These are phyloP conservation scores for Eunapius fragilis DNA, from an alignment of 37 sponge, comb jelly and placozoan genomes.

Conservation along the genomic window DNA sequence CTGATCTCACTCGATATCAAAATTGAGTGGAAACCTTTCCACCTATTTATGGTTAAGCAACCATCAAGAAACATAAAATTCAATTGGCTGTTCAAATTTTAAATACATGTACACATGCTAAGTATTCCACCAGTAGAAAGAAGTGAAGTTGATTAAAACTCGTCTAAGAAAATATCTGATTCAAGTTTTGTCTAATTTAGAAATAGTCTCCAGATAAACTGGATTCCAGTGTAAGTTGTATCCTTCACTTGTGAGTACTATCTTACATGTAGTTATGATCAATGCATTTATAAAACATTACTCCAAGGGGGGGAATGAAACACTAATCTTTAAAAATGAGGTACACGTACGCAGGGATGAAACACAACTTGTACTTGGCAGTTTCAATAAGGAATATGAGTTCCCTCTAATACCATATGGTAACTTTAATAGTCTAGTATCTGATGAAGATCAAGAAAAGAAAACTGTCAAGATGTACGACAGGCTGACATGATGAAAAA, in stretches of 20 bases:
- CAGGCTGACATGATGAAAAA: no score
- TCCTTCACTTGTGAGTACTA: neutral
- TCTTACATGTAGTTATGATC: no score
- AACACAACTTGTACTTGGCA: no score
- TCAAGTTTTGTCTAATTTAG: slow-evolving; percentile 10
- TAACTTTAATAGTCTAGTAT: no score
- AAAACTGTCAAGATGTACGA: no score
- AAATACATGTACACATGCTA: slow-evolving; percentile 39
- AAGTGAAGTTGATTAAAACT: slow-evolving; percentile 65
- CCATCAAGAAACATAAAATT: slow-evolving; percentile 25
- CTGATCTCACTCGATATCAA: slow-evolving; percentile 28
- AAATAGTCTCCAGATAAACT: slow-evolving; percentile 21
- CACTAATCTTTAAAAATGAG: no score
- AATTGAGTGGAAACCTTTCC: slow-evolving; percentile 43
- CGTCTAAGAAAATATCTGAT: slow-evolving; percentile 29
- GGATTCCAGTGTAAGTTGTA: neutral
- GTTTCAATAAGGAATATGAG: no score
- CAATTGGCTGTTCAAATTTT: slow-evolving; percentile 46
- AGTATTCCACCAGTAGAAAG: slow-evolving; percentile 58
- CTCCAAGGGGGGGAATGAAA: no score
- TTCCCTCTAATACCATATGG: no score
- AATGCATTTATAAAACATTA: neutral
- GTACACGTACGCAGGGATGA: no score
- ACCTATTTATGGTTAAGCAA: slow-evolving; percentile 41
- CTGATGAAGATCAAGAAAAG: no score